Evolutionary conservation across 2,113 vertebrate species (phyloP).

Genomic region (Sorex araneus): DNA sequence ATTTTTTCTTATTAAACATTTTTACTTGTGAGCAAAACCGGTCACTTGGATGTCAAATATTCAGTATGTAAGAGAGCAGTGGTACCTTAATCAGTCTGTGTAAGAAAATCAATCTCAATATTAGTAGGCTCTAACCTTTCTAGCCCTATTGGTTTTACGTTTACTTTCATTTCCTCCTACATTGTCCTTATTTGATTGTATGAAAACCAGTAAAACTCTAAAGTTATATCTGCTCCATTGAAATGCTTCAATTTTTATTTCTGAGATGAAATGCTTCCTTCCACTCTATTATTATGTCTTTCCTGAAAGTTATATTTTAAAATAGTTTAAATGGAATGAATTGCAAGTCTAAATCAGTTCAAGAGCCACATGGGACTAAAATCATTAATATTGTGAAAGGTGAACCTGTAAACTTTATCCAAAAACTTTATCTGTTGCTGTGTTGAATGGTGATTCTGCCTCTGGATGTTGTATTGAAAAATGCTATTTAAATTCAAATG

Average conservation of each 20-base stretch:
- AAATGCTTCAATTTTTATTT: neutral
- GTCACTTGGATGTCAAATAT: conserved; percentile 4
- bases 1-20: neutral
- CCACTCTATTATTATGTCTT: neutral
- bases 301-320: neutral
- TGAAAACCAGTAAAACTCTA: conserved; percentile 18
- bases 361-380: neutral
- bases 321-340: neutral
- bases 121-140: neutral
- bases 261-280: neutral
- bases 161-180: neutral
- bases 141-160: neutral
- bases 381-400: neutral
- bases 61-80: conserved; percentile 20
- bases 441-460: neutral
- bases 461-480: neutral
- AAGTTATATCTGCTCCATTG: neutral
- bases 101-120: conserved; percentile 61
- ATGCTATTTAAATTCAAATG: neutral
- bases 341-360: neutral
- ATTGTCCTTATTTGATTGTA: neutral
- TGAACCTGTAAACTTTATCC: neutral
- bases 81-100: neutral
- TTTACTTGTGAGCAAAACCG: neutral
- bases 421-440: neutral